Evolutionary conservation across 2,888 invertebrate species (phyloP), one percentile per base, ranked within the genome.

Genomic region (Mythimna ferrago): DNA sequence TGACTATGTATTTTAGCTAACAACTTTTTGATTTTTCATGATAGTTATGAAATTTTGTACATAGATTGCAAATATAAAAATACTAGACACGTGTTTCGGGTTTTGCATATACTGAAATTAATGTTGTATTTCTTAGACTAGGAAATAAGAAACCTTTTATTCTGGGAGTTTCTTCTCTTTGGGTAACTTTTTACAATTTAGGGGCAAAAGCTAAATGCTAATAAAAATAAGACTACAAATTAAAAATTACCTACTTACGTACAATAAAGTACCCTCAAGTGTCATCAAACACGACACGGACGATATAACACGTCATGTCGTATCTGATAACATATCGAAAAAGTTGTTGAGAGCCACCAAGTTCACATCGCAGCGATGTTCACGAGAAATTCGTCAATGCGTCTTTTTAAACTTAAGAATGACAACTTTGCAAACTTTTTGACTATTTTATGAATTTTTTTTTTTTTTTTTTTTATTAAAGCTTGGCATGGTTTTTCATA

Each of bases 291-390:
- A 75, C 64, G 61, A 35, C 53, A 61, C 73, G 69, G 83, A 73
- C 81, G 78, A 87, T 88, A 85, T 78, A 87, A 83, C 76, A 73
- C 81, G 82, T 82, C 82, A 82, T 85, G 83, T 87, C 87, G 84
- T 87, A 90, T 89, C 86, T 86, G 80, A 88, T 89, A 89, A 91
- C 85, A 89, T 90, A 91, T 91, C 80, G 89, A 86, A 87, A 88
- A 91, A 91, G 86, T 92, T 91, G 62, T 76, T 77, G 64, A 82
- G 77, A 85, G 61, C 38, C 77, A 60, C 85, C 83, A 85, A 87
- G 84, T 87, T 87, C 85, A 87, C 82, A 85, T 83, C 84, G 73
- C 79, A 26, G 78, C 78, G 74, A 86, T 87, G 80, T 86, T 88
- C 85, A 76, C 74, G 63, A 78, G 82, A 86, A 87, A 88, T 86